Evolutionary conservation across 2,113 vertebrate genomes (phyloP).

Genomic region (Rhombomys opimus): DNA sequence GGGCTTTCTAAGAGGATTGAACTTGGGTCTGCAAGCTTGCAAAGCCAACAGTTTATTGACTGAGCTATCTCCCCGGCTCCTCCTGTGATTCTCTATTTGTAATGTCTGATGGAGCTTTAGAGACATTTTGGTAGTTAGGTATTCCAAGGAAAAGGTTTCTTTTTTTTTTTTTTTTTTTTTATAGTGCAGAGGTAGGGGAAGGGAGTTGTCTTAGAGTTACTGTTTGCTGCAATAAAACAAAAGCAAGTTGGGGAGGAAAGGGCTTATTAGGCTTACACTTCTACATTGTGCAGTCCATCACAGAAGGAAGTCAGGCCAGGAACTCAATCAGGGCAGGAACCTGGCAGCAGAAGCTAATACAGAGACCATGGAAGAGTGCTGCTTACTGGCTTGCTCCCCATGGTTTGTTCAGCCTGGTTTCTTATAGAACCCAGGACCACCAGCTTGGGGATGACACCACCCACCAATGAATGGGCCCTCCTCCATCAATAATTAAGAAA

Average conservation of each 20-base stretch:
- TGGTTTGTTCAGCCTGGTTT: not conserved
- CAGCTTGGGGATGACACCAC: not conserved
- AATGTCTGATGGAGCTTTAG: not conserved
- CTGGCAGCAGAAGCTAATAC: not conserved
- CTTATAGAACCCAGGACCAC: not conserved
- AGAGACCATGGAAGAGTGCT: not conserved
- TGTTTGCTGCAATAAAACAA: not conserved
- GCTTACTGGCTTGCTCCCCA: not conserved
- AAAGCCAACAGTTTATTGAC: not conserved
- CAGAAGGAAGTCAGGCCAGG: not conserved
- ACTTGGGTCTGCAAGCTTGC: not conserved
- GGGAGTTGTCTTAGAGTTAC: not conserved
- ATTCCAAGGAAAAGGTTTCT: not conserved
- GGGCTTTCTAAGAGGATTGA: not conserved
- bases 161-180: not conserved
- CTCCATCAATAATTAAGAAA: not conserved
- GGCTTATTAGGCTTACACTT: not conserved
- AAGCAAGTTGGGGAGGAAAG: not conserved
- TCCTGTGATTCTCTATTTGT: not conserved
- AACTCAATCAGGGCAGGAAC: not conserved
- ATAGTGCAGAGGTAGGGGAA: accelerated
- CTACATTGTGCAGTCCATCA: not conserved
- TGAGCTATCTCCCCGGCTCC: not conserved
- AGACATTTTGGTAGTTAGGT: not conserved
- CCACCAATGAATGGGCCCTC: not conserved